These are phyloP conservation scores for Thecophora atra DNA, from an alignment of 2,888 invertebrate species.

Conservation along the genomic window DNA sequence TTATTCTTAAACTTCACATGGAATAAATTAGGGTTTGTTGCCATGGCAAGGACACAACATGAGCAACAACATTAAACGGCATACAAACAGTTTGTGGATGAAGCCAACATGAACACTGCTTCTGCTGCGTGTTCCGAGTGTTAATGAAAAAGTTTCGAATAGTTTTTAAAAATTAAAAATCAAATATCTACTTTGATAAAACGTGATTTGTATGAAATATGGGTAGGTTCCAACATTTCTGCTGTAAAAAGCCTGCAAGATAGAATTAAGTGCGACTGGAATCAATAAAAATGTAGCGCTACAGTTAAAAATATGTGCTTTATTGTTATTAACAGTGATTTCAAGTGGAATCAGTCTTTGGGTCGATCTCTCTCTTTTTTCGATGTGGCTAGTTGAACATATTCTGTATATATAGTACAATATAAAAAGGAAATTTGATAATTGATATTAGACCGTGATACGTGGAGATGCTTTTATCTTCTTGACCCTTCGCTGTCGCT, in stretches of 20 bases:
- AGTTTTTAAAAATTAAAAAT: no score
- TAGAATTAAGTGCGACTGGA: neutral
- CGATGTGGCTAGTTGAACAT: neutral
- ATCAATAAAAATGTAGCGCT: neutral
- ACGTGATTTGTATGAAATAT: neutral
- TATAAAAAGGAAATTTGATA: no score
- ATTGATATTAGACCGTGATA: no score
- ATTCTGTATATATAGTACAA: no score
- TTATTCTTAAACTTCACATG: neutral
- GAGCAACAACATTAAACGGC: neutral
- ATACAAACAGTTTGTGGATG: neutral
- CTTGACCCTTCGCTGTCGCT: conserved; percentile 60
- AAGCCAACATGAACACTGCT: neutral
- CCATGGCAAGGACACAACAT: neutral
- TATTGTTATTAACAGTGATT: neutral
- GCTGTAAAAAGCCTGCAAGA: neutral
- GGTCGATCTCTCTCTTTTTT: conserved; percentile 3
- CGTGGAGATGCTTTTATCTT: conserved; percentile 28
- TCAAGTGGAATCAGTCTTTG: conserved; percentile 12
- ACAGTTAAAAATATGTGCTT: neutral
- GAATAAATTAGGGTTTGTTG: conserved; percentile 1
- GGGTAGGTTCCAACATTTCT: neutral
- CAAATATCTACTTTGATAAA: no score
- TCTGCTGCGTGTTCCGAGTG: no score
- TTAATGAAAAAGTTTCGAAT: no score